These are phyloP conservation scores for Vireo altiloquus DNA, from an alignment of 2,113 vertebrate genomes.

Conservation along the genomic window DNA sequence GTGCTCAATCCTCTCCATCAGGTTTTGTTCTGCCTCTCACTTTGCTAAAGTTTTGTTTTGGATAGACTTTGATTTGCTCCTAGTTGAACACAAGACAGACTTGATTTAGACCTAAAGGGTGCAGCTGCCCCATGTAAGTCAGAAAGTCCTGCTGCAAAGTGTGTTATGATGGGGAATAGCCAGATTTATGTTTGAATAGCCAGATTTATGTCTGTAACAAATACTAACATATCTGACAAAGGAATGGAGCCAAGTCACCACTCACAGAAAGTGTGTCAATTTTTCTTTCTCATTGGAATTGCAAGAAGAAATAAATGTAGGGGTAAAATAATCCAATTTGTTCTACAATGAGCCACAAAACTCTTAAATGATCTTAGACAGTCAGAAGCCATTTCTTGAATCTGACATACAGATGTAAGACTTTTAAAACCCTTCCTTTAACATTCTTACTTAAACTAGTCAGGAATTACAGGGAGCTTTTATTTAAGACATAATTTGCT, in stretches of 20 bases:
- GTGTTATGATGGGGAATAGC: background rate
- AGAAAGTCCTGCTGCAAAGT: background rate
- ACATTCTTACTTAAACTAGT: background rate
- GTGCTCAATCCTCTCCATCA: background rate
- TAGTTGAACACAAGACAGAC: background rate
- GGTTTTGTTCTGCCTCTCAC: background rate
- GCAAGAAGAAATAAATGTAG: background rate
- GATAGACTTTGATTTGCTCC: background rate
- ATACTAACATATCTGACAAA: background rate
- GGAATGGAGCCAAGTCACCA: background rate
- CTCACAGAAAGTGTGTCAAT: background rate
- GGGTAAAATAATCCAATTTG: background rate
- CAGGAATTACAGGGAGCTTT: background rate
- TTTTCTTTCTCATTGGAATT: background rate
- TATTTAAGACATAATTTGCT: background rate
- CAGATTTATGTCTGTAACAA: background rate
- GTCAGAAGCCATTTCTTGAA: background rate
- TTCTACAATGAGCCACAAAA: background rate
- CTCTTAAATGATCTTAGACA: background rate
- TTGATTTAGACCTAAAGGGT: background rate
- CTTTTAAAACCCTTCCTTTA: background rate
- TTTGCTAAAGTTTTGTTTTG: background rate
- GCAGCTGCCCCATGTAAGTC: background rate
- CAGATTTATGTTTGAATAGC: background rate
- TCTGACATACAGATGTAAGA: background rate